Evolutionary conservation across 2,797 vertebrate genomes (phyloP), one percentile per base, ranked within the genome.

Genomic region (Heliangelus exortis): DNA sequence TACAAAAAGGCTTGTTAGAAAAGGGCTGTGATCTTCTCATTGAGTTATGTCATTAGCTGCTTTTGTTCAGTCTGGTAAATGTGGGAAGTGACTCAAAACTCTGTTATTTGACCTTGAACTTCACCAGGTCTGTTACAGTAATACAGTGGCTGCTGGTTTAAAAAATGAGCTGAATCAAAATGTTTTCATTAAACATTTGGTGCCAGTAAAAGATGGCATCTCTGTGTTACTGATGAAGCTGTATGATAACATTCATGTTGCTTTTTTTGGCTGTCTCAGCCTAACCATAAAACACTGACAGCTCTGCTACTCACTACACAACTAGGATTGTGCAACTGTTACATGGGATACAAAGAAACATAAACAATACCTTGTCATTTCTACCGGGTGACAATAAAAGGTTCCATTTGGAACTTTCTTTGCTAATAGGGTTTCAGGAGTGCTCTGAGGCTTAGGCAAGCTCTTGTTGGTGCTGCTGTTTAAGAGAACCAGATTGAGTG

Each of bases 171-270:
- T 62, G 39, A 91, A 89, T 89, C 51, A 54, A 55, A 59, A 84
- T 41, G 33, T 93, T 94, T 96, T 92, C 31, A 74, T 90, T 95
- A 87, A 91, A 72, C 72, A 89, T n/a, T 57, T 77, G 59, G 47
- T 36, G 80, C 89, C 58, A n/a, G 34, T 59, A 75, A 58, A 80
- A 90, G 90, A 92, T 85, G 55, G 20, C 58, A 91, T 93, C 62
- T 93, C 87, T 43, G 8, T 72, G 48, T 84, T 87, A 34, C 47
- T 75, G 84, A 81, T 86, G 23, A 91, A 81, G 62, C 17, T 61
- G 68, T 62, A 39, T 29, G 82, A 91, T 93, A 92, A 93, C 83
- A 54, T 62, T 78, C 4, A 6, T 34, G 50, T 68, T 96, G 77
- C 78, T 91, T 87, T 90, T 81, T 82, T 95, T 95, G 73, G 82